Evolutionary conservation across 2,888 invertebrate species (phyloP), one percentile per base, ranked within the genome.

Genomic region (Crioceris asparagi): DNA sequence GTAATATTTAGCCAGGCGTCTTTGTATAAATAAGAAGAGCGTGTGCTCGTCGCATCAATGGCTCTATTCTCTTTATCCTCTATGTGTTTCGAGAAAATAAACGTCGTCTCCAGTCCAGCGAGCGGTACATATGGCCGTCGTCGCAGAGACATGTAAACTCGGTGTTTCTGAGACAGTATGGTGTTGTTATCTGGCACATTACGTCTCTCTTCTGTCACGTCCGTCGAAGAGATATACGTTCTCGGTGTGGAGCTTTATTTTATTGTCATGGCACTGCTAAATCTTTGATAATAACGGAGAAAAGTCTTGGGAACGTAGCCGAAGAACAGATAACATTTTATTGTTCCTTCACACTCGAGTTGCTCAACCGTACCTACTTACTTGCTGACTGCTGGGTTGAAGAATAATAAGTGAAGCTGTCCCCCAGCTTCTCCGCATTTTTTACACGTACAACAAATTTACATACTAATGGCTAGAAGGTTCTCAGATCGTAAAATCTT

Each of bases 121-220:
- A 18, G 12, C 12, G 18, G 21, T 19, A 35, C 29, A n/a, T 35
- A 35, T 35, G 16, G 35, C 21, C 36, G 35, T 31, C 32, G 39
- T 31, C 27, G 33, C 34, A 23, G 25, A 39, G 19, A 19, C 32
- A 36, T 30, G 31, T 25, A 26, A 32, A 27, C 27, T n/a, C 27
- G 14, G 7, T 15, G 27, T 27, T 4, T 15, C 12, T 5, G 8
- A 6, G 7, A 21, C 10, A 3, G 7, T 4, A 44, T 44, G 47
- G 38, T 47, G 50, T 50, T 51, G 52, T 55, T 56, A 56, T 56
- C 56, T 53, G 33, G 23, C 46, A 45, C 50, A 50, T 51, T 55
- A 55, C 55, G 55, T 55, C 53, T 54, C 54, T 52, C 43, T 51
- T 51, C 51, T 54, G 56, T 57, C 57, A 57, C 56, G 57, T 55